Percentiles rank a stretch among this genome's conserved stretches.
These are phyloP conservation scores for Creontiades dilutus DNA, from an alignment of 2,888 invertebrate genomes.

Conservation along the genomic window DNA sequence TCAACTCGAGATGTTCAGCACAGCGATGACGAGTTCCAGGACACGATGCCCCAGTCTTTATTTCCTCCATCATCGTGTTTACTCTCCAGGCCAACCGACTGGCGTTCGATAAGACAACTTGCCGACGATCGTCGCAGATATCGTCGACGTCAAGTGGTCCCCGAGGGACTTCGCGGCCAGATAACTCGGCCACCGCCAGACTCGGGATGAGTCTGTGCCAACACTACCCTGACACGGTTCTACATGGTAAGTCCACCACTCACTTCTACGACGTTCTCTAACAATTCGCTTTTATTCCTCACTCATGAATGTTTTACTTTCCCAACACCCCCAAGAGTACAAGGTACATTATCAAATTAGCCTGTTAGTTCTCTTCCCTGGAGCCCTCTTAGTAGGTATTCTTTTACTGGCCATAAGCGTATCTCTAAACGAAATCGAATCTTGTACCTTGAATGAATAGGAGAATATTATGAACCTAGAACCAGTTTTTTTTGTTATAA, in stretches of 20 bases:
- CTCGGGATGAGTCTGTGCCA: constrained; percentile 38
- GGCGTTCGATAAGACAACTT: background rate
- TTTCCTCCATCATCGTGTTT: background rate
- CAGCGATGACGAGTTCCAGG: background rate
- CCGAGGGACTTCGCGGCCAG: background rate
- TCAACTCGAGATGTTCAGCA: background rate
- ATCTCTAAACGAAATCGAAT: too few species aligned
- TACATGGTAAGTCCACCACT: constrained; percentile 44
- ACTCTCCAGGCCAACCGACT: constrained; percentile 1
- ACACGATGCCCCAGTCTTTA: background rate
- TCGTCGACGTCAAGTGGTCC: constrained; percentile 9
- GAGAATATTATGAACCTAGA: too few species aligned
- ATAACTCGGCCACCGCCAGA: background rate
- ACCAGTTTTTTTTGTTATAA: too few species aligned
- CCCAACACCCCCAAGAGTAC: too few species aligned
- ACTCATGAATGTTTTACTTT: too few species aligned
- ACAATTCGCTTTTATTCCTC: too few species aligned
- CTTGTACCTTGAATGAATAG: too few species aligned
- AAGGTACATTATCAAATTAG: too few species aligned
- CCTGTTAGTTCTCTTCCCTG: too few species aligned
- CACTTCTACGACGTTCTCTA: background rate
- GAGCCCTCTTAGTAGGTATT: too few species aligned
- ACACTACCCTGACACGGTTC: constrained; percentile 48
- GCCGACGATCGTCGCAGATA: background rate
- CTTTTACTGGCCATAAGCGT: too few species aligned